Percentiles rank a stretch among this genome's conserved stretches.
Evolutionary conservation across 1,140 invertebrate genomes (phyloP).

Genomic region (Idris sp.): DNA sequence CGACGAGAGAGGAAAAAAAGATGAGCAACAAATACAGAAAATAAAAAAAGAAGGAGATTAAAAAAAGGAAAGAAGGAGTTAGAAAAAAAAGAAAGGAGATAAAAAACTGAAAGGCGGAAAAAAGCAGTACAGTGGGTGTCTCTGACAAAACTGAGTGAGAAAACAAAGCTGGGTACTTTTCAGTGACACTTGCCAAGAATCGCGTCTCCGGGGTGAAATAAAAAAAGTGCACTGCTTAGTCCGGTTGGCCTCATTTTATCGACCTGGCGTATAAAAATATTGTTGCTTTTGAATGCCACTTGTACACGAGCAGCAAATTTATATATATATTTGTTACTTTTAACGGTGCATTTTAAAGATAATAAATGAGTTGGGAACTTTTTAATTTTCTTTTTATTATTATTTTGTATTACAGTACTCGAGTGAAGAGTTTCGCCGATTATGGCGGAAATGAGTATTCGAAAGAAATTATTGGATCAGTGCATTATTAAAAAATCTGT

Average conservation of each 20-base stretch:
- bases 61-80: too few relatives aligned
- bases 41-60: conserved; percentile 12
- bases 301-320: neutral
- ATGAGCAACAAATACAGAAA: conserved; percentile 29
- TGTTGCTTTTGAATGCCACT: conserved; percentile 30
- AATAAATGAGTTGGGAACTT: conserved; percentile 42
- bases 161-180: conserved; percentile 50
- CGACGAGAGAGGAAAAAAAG: conserved; percentile 10
- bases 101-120: too few relatives aligned
- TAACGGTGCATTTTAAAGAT: conserved; percentile 47
- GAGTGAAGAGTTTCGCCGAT: conserved; percentile 26
- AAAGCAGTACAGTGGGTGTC: too few relatives aligned
- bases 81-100: too few relatives aligned
- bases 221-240: conserved; percentile 5
- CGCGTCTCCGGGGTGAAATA: too few relatives aligned
- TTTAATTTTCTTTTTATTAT: too few relatives aligned
- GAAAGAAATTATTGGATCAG: conserved; percentile 58
- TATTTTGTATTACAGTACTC: conserved; percentile 20
- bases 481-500: conserved; percentile 54
- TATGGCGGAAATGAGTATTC: conserved; percentile 54
- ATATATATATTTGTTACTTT: conserved; percentile 47
- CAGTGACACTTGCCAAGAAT: conserved; percentile 47
- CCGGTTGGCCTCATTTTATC: conserved; percentile 22
- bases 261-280: conserved; percentile 50
- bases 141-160: too few relatives aligned